phyloP scores from a whole-genome alignment of 2,797 vertebrate species.

The Glossophaga mutica region DNA sequence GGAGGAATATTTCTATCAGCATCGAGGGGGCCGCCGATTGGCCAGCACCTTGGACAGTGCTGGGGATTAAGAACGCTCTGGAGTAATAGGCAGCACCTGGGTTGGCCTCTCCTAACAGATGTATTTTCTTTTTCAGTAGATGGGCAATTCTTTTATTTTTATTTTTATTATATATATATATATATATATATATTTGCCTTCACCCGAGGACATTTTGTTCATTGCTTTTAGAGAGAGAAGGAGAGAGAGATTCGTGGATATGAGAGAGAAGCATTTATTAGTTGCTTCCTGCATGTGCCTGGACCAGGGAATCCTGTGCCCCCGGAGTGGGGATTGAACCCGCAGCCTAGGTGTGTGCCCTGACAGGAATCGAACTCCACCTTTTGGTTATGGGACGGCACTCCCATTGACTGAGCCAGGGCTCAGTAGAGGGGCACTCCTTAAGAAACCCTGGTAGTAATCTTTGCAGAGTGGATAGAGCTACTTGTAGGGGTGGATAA shows the following conservation, averaged over 20 bases:
- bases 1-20: neutral
- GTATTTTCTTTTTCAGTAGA: neutral
- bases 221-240: neutral
- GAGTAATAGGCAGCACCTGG: neutral
- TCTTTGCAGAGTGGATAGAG: neutral
- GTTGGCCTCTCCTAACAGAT: neutral
- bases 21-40: rapidly evolving
- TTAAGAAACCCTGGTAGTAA: neutral
- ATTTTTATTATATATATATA: too few species aligned
- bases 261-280: neutral
- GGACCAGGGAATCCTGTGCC: neutral
- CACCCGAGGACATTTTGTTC: neutral
- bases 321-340: neutral
- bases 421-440: neutral
- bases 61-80: rapidly evolving
- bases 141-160: neutral
- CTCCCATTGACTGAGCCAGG: neutral
- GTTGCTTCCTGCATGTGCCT: neutral
- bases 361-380: neutral
- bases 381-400: neutral
- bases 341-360: neutral
- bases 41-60: neutral
- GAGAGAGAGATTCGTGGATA: too few species aligned
- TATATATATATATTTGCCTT: too few species aligned
- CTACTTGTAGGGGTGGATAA: neutral